A percentile compares a stretch with the other conserved stretches of the same genome.
Conservation (phyloP, 2,888 invertebrate species). For the Dryobota labecula region DNA sequence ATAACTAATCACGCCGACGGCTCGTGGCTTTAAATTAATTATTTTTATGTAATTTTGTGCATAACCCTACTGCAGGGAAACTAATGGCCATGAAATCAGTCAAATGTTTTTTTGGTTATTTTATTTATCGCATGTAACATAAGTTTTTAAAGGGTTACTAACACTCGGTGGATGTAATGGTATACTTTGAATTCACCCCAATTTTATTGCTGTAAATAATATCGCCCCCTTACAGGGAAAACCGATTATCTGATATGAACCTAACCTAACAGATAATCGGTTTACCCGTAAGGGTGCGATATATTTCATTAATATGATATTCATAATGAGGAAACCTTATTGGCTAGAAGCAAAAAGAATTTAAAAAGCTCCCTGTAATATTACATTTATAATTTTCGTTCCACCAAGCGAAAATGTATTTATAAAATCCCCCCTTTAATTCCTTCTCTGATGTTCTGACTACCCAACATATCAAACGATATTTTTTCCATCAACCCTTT, state of each 20-base stretch:
- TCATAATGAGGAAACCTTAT: not conserved
- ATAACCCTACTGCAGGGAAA: constrained; percentile 10
- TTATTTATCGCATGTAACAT: not conserved
- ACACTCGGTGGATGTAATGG: not conserved
- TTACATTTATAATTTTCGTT: not conserved
- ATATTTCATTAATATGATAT: not conserved
- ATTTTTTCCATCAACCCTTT: not conserved
- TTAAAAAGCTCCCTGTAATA: constrained; percentile 29
- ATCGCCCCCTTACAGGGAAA: no score
- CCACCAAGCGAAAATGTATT: constrained; percentile 7
- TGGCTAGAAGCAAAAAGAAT: not conserved
- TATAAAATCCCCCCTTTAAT: not conserved
- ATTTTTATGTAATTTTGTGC: constrained; percentile 50
- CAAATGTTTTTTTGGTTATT: constrained; percentile 5
- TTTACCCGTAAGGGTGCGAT: no score
- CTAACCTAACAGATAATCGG: no score
- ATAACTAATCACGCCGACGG: constrained; percentile 68
- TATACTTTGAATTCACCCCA: constrained; percentile 1
- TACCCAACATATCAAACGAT: not conserved
- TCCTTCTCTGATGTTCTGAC: not conserved
- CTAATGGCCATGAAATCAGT: constrained; percentile 9
- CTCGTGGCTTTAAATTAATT: constrained; percentile 14
- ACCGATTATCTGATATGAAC: no score
- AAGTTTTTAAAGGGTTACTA: not conserved
- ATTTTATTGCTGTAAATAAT: constrained; percentile 1